Evolutionary conservation across 1,140 invertebrate species (phyloP).

Genomic region (Antheraea pernyi): DNA sequence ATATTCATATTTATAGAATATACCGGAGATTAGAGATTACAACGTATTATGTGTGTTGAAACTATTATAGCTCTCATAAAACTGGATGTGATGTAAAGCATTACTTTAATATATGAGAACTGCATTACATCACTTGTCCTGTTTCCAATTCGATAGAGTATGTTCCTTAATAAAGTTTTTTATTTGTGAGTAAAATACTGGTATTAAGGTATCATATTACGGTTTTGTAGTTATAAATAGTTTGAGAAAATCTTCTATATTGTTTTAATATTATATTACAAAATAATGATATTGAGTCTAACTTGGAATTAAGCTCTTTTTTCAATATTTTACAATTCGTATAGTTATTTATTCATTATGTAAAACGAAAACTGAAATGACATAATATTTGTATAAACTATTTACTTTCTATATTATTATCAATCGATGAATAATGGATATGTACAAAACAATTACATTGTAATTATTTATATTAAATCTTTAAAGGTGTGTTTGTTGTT

Average conservation of each 20-base stretch:
- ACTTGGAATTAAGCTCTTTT: conserved; percentile 1
- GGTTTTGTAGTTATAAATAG: neutral
- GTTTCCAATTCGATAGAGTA: conserved; percentile 39
- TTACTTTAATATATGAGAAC: neutral
- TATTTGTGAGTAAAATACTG: conserved; percentile 72
- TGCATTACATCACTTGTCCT: conserved; percentile 10
- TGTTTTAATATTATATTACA: conserved; percentile 4
- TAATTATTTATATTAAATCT: conserved; percentile 76
- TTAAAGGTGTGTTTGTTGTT: conserved; percentile 48
- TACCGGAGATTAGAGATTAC: neutral
- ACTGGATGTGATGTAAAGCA: neutral
- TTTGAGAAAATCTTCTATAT: neutral
- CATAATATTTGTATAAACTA: conserved; percentile 66
- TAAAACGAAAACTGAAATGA: conserved; percentile 57
- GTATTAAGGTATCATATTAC: conserved; percentile 63
- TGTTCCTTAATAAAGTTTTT: conserved; percentile 73
- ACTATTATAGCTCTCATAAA: conserved; percentile 6
- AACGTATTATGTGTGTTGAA: neutral
- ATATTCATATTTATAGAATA: neutral
- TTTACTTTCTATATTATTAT: conserved; percentile 62
- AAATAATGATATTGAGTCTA: neutral
- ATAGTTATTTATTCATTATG: conserved; percentile 46
- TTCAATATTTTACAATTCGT: conserved; percentile 8
- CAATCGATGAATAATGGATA: conserved; percentile 63
- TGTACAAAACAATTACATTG: conserved; percentile 72